Evolutionary conservation across 1,140 invertebrate species (phyloP).

Genomic region (Brachionus asplanchnoidis): DNA sequence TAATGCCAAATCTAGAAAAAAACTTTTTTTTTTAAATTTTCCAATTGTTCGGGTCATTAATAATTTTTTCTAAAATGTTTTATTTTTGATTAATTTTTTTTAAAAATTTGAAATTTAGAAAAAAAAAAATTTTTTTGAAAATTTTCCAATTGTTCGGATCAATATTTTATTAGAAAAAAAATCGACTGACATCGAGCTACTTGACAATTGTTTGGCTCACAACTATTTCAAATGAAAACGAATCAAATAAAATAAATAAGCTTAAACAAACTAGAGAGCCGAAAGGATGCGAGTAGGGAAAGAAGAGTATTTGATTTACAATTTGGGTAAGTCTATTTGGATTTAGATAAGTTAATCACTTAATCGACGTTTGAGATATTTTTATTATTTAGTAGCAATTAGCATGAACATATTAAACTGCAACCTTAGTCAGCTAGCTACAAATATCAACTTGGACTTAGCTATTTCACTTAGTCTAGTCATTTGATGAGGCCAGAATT

Average conservation of each 20-base stretch:
- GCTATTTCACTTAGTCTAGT: background rate
- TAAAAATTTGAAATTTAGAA: background rate
- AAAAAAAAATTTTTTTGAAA: background rate
- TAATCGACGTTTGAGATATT: conserved; percentile 4
- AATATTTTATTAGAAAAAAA: background rate
- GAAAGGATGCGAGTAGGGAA: background rate
- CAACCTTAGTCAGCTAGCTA: background rate
- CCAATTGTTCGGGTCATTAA: too few relatives aligned
- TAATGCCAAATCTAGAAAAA: too few relatives aligned
- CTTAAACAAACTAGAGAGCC: conserved; percentile 9
- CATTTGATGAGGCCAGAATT: background rate
- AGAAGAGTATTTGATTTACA: conserved; percentile 5
- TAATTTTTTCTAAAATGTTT: too few relatives aligned
- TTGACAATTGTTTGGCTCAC: conserved; percentile 9
- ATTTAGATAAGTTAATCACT: conserved; percentile 16
- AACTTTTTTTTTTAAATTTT: too few relatives aligned
- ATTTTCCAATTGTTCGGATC: background rate
- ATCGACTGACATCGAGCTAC: background rate
- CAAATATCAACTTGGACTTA: background rate
- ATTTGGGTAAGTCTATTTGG: background rate
- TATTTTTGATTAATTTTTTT: too few relatives aligned
- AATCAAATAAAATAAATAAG: background rate
- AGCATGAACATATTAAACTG: conserved; percentile 1
- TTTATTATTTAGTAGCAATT: background rate
- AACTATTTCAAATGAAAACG: background rate